Evolutionary conservation across 2,113 vertebrate genomes (phyloP).

Genomic region (Deroptyus accipitrinus): DNA sequence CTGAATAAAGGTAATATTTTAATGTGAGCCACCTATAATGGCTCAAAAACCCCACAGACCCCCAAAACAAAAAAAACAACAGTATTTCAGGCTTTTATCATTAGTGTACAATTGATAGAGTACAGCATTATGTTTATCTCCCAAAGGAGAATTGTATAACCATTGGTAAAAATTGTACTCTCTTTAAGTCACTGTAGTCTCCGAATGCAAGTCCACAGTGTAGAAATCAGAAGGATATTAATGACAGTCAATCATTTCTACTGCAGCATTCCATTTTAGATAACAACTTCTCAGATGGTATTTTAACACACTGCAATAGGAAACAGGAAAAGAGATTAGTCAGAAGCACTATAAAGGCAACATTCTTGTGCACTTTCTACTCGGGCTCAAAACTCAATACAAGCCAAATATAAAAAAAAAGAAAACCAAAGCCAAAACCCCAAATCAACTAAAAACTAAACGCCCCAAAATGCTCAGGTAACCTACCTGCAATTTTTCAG

Average conservation of each 20-base stretch:
- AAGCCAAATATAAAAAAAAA: background rate
- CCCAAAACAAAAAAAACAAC: background rate
- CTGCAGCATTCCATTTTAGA: background rate
- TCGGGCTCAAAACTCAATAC: background rate
- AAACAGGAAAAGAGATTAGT: background rate
- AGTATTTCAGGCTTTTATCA: background rate
- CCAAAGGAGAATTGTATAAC: background rate
- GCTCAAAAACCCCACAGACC: background rate
- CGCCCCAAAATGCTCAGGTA: background rate
- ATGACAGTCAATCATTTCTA: background rate
- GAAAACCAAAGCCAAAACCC: background rate
- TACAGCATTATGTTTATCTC: background rate
- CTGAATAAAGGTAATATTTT: conserved; percentile 83
- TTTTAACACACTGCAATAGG: background rate
- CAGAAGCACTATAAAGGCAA: background rate
- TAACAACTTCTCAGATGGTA: background rate
- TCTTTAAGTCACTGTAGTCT: background rate
- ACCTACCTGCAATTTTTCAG: background rate
- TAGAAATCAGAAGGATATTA: background rate
- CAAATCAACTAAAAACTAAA: background rate
- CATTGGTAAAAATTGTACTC: background rate
- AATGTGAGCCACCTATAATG: background rate
- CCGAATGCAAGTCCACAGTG: background rate
- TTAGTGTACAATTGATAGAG: background rate
- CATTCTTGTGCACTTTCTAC: background rate